Percentiles rank a stretch among this genome's conserved stretches.
Conservation (phyloP, 2,888 invertebrate genomes). For the Sepioteuthis lessoniana region DNA sequence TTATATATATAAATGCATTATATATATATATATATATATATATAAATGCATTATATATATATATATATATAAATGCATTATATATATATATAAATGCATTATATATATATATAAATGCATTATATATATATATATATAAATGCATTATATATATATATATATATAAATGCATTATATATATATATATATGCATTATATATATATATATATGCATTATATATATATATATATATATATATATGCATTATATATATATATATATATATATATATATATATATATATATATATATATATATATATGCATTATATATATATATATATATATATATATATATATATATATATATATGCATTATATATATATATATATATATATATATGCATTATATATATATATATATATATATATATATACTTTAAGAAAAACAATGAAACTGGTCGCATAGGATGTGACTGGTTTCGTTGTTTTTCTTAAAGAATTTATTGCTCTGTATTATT, state of each 20-base stretch:
- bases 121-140: background rate
- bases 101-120: background rate
- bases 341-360: background rate
- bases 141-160: background rate
- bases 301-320: background rate
- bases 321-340: background rate
- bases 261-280: background rate
- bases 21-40: background rate
- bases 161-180: background rate
- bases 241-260: background rate
- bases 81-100: background rate
- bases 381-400: background rate
- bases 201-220: too few relatives aligned
- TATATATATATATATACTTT: background rate
- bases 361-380: background rate
- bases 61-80: background rate
- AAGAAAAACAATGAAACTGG: too few relatives aligned
- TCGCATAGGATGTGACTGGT: too few relatives aligned
- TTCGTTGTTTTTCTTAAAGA: too few relatives aligned
- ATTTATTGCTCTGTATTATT: too few relatives aligned
- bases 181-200: background rate
- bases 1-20: too few relatives aligned
- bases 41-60: background rate
- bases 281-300: background rate
- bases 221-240: background rate